Percentiles rank a stretch among this genome's conserved stretches.
These are phyloP conservation scores for Embiotoca jacksoni DNA, from an alignment of 2,113 vertebrate genomes.

Conservation along the genomic window DNA sequence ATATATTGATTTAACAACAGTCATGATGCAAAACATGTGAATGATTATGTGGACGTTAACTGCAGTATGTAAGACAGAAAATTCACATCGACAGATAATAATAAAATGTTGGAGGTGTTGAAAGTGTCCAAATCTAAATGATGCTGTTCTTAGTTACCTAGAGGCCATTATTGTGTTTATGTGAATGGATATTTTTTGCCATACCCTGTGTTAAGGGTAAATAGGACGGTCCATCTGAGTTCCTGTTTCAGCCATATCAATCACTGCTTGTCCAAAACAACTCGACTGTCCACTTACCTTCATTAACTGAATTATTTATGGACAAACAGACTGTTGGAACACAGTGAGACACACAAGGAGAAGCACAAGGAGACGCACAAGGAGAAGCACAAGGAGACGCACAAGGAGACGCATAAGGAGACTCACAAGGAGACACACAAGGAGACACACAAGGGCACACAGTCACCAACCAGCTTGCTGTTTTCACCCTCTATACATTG, in stretches of 20 bases:
- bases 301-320: constrained; percentile 69
- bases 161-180: neutral
- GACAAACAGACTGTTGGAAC: constrained; percentile 14
- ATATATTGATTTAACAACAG: no score
- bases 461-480: neutral
- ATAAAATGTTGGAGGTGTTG: no score
- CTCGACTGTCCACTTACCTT: constrained; percentile 40
- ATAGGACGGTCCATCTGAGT: constrained; percentile 8
- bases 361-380: constrained; percentile 25
- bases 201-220: neutral
- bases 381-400: neutral
- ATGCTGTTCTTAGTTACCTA: neutral
- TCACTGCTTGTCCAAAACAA: constrained; percentile 31
- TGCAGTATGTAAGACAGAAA: no score
- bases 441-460: constrained; percentile 35
- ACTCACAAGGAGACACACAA: constrained; percentile 31
- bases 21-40: no score
- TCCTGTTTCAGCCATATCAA: constrained; percentile 23
- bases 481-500: neutral
- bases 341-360: constrained; percentile 34
- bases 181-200: neutral
- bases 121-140: neutral
- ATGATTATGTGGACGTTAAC: no score
- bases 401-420: constrained; percentile 40
- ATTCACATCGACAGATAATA: no score